These are phyloP conservation scores for Xenops minutus DNA, from an alignment of 2,797 vertebrate species.

Conservation along the genomic window DNA sequence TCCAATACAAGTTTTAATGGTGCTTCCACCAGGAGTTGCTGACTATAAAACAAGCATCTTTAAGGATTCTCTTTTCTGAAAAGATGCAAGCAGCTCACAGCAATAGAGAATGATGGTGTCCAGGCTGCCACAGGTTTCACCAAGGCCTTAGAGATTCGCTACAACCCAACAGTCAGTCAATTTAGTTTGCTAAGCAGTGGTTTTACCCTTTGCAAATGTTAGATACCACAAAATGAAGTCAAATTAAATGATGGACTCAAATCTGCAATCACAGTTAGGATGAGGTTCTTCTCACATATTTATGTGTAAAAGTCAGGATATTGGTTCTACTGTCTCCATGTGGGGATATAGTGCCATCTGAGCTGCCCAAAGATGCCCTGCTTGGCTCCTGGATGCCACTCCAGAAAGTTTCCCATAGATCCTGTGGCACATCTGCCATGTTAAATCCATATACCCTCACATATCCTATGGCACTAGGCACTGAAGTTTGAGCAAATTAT, in stretches of 20 bases:
- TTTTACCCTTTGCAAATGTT: neutral
- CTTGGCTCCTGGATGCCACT: neutral
- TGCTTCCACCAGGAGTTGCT: neutral
- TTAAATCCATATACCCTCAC: neutral
- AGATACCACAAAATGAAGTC: neutral
- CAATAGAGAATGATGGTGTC: neutral
- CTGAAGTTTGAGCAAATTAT: neutral
- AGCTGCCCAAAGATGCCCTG: neutral
- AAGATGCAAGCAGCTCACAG: neutral
- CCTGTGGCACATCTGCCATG: neutral
- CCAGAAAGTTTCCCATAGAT: neutral
- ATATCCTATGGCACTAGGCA: accelerated
- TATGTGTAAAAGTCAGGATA: accelerated
- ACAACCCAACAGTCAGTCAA: neutral
- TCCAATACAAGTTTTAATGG: neutral
- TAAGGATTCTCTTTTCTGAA: neutral
- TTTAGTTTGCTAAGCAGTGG: neutral
- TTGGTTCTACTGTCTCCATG: neutral
- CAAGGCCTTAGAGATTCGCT: neutral
- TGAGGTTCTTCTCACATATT: neutral
- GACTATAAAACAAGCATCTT: neutral
- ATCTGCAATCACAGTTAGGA: neutral
- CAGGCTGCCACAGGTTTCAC: neutral
- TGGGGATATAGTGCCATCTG: neutral
- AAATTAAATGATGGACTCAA: neutral